These are phyloP conservation scores for Mastomys natalensis DNA, from an alignment of 2,113 vertebrate species.

Conservation along the genomic window DNA sequence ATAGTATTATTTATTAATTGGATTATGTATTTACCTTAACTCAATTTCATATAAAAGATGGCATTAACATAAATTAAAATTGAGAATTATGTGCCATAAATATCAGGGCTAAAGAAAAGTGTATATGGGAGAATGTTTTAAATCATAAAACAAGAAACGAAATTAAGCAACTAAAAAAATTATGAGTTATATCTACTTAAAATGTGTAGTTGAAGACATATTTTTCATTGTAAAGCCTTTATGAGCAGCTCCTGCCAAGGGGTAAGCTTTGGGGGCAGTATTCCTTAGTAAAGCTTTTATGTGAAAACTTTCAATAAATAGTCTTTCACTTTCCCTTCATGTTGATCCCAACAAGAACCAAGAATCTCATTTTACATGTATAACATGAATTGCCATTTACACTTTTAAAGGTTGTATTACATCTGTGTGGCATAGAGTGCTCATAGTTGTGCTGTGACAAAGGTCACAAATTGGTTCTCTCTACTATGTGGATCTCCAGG, in stretches of 20 bases:
- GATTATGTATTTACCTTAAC: slow-evolving; percentile 2
- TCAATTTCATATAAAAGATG: not conserved
- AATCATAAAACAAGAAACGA: not conserved
- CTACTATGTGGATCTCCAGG: no score
- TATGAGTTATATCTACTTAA: not conserved
- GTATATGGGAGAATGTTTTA: not conserved
- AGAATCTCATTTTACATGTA: not conserved
- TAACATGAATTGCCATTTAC: not conserved
- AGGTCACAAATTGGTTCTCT: not conserved
- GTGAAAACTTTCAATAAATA: not conserved
- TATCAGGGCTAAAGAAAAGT: not conserved
- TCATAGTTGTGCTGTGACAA: no score
- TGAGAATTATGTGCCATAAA: not conserved
- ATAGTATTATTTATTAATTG: not conserved
- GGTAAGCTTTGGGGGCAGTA: not conserved
- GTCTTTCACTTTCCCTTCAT: not conserved
- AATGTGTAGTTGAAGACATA: not conserved
- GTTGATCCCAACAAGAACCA: not conserved
- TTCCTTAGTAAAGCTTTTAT: not conserved
- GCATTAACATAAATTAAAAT: not conserved
- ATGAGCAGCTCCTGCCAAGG: not conserved
- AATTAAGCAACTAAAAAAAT: slow-evolving; percentile 21
- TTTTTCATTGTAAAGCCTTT: not conserved
- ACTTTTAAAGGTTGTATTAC: not conserved
- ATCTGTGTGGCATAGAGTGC: not conserved